Conservation (phyloP, 2,113 vertebrate genomes). For the Glaucidium brasilianum region DNA sequence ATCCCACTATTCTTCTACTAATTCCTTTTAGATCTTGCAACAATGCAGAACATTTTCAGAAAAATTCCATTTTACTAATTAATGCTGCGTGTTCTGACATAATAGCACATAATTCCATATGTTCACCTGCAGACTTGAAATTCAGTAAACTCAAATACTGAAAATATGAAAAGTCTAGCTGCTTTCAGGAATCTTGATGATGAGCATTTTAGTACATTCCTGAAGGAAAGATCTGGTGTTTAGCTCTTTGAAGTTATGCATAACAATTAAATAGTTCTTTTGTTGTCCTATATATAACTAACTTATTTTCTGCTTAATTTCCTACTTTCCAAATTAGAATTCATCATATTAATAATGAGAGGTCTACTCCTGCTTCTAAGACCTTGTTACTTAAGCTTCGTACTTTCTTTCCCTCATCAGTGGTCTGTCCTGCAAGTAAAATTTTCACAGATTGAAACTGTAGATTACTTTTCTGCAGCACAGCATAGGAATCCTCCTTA, state of each 20-base stretch:
- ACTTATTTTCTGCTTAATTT: slow-evolving; percentile 6
- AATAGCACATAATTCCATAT: accelerated
- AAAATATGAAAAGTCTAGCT: background rate
- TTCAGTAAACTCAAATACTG: background rate
- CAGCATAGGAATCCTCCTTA: background rate
- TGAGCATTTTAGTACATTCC: background rate
- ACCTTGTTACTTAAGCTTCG: background rate
- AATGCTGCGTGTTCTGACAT: background rate
- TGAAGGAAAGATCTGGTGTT: background rate
- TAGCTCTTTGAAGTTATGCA: background rate
- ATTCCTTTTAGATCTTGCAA: background rate
- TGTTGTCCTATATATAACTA: background rate
- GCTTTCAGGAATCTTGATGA: background rate
- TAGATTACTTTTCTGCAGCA: background rate
- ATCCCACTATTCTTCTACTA: background rate
- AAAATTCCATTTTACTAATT: background rate
- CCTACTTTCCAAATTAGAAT: background rate
- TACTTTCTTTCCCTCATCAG: background rate
- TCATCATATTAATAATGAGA: background rate
- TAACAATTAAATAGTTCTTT: background rate
- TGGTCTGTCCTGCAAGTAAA: background rate
- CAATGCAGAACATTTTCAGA: background rate
- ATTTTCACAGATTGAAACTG: background rate
- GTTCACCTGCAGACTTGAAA: background rate
- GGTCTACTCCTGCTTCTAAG: background rate